Evolutionary conservation across 2,888 invertebrate species (phyloP), one percentile per base, ranked within the genome.

Genomic region (Scelioninae gen. 1): DNA sequence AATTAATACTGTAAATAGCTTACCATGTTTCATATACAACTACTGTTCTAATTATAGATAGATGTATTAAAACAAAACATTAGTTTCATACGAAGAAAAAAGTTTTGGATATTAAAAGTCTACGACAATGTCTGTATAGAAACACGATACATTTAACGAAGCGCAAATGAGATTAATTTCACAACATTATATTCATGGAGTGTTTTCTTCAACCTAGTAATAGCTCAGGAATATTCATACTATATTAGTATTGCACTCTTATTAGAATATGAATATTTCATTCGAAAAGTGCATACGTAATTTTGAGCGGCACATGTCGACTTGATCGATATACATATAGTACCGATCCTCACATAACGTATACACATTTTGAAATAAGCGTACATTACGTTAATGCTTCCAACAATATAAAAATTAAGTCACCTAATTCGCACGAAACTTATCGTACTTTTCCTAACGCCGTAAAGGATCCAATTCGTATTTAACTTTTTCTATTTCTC

Each of bases 141-240:
- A 68, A 51, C 23, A 40, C 34, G 34, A 34, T 45, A 68, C 45
- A 60, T 68, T 34, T 65, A 53, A 34, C 10, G 40, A 58, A 66
- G 51, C 15, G 51, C 13, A 31, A 75, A 58, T n/a, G 55, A 75
- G 51, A 76, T 76, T 60, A 76, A 76, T 76, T 66, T 66, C 68
- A 55, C 7, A 16, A 29, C 38, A 66, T 55, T 53, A 47, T 69
- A 53, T 60, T 60, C 51, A 53, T 38, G 45, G 13, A 66, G n/a
- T 55, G 34, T 62, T 62, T 77, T 62, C 62, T 62, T 49, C 32
- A 53, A 55, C 55, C 45, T 60, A 45, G 53, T 53, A 55, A 74
- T 31, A 60, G 8, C 9, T 23, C 34, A 11, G 51, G 68, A 68
- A 76, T 60, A 66, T 76, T 76, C 68, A 68, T 76, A 45, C 60